Conservation (phyloP, 1,140 invertebrate genomes). For the Monomorium pharaonis region DNA sequence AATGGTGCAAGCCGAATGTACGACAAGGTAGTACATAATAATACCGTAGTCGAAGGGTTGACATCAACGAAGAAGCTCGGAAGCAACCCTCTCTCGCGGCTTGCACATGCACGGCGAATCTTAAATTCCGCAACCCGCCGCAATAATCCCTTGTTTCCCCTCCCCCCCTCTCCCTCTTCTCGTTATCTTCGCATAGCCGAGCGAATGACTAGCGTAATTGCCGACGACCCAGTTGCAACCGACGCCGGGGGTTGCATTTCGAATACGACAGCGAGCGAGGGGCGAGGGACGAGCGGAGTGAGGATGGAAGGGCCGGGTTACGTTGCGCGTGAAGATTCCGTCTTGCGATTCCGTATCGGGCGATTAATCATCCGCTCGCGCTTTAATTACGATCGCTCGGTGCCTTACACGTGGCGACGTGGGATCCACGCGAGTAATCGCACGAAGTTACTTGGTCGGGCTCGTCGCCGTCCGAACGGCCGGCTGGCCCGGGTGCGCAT, state of each 20-base stretch:
- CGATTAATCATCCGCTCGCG: constrained; percentile 49
- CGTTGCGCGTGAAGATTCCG: constrained; percentile 42
- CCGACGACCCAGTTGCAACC: constrained; percentile 43
- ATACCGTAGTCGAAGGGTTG: not conserved
- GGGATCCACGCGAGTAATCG: constrained; percentile 24
- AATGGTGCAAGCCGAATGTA: not conserved
- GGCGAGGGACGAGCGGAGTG: not conserved
- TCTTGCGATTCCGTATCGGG: constrained; percentile 46
- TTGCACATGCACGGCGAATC: constrained; percentile 34
- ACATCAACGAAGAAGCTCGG: not conserved
- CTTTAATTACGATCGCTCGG: constrained; percentile 46
- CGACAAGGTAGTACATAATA: not conserved
- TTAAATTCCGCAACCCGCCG: constrained; percentile 48
- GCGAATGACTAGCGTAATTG: constrained; percentile 59
- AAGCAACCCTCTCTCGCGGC: not conserved
- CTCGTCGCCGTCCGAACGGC: not conserved
- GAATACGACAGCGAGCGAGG: constrained; percentile 19
- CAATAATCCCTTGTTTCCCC: constrained; percentile 8
- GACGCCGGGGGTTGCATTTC: constrained; percentile 49
- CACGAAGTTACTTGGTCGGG: constrained; percentile 5
- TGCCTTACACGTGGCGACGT: not conserved
- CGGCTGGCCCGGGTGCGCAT: no score
- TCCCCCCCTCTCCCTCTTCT: not conserved
- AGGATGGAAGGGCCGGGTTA: constrained; percentile 14
- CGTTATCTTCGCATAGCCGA: constrained; percentile 28